These are phyloP conservation scores for Ganaspis brasiliensis DNA, from an alignment of 2,888 invertebrate species.

Conservation along the genomic window DNA sequence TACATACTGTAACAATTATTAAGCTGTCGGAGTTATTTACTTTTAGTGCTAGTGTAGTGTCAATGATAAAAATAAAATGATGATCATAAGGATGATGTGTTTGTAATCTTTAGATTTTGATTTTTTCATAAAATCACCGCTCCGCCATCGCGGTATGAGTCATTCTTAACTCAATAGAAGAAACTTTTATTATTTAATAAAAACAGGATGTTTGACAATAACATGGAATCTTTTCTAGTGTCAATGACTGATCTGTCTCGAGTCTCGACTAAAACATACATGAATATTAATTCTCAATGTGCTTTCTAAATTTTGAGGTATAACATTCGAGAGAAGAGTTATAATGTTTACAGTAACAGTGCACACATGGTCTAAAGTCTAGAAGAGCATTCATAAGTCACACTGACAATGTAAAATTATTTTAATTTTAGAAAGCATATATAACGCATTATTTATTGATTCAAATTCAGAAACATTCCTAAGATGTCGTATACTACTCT, in stretches of 20 bases:
- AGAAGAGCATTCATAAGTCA: not conserved
- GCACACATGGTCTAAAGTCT: not conserved
- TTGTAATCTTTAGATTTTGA: not conserved
- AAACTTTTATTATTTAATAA: no score
- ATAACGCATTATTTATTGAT: not conserved
- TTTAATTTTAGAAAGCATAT: not conserved
- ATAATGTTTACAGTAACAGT: not conserved
- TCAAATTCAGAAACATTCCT: not conserved
- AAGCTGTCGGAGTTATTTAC: not conserved
- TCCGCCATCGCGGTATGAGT: no score
- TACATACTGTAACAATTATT: not conserved
- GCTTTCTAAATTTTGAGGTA: not conserved
- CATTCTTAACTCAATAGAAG: no score
- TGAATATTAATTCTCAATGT: no score
- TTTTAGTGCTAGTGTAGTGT: constrained; percentile 6
- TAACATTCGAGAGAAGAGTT: not conserved
- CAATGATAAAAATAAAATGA: not conserved
- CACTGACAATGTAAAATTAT: not conserved
- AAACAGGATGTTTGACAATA: no score
- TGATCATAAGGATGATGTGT: not conserved
- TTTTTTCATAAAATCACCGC: no score
- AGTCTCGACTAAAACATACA: no score
- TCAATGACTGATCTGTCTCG: no score
- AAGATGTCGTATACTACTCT: not conserved
- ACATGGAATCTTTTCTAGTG: no score